phyloP scores from a whole-genome alignment of 2,113 vertebrate genomes.

The Origma solitaria region DNA sequence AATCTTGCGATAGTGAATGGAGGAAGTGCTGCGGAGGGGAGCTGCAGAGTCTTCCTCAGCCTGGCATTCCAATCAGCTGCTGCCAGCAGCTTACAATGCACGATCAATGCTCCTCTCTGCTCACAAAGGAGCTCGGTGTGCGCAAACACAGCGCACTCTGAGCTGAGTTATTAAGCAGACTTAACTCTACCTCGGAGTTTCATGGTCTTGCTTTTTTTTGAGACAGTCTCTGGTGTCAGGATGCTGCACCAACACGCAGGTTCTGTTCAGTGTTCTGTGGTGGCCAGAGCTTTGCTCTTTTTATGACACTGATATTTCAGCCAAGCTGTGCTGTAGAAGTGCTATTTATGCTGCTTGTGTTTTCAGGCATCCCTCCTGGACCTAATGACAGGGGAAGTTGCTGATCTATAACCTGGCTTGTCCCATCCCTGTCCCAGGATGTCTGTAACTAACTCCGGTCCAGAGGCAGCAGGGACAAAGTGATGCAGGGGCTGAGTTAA shows the following conservation, averaged over 20 bases:
- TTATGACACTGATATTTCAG: not conserved
- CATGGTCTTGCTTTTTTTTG: not conserved
- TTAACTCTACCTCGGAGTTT: not conserved
- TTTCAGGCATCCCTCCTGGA: not conserved
- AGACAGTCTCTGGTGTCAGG: not conserved
- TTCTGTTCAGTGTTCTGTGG: not conserved
- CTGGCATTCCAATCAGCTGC: not conserved
- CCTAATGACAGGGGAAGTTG: not conserved
- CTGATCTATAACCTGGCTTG: not conserved
- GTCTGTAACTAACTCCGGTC: not conserved
- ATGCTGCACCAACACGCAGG: not conserved
- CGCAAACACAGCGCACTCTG: not conserved
- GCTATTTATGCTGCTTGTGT: not conserved
- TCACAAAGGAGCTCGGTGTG: not conserved
- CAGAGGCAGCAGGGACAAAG: not conserved
- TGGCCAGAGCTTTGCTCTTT: not conserved
- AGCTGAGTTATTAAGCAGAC: not conserved
- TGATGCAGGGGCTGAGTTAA: not conserved
- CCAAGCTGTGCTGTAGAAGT: not conserved
- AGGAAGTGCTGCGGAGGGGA: not conserved
- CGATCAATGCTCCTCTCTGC: not conserved
- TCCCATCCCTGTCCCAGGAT: not conserved
- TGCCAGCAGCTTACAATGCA: not conserved
- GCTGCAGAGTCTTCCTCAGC: not conserved
- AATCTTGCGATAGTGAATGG: not conserved